These are phyloP conservation scores for Ceratotherium simum DNA, from an alignment of 2,113 vertebrate species.

Conservation along the genomic window DNA sequence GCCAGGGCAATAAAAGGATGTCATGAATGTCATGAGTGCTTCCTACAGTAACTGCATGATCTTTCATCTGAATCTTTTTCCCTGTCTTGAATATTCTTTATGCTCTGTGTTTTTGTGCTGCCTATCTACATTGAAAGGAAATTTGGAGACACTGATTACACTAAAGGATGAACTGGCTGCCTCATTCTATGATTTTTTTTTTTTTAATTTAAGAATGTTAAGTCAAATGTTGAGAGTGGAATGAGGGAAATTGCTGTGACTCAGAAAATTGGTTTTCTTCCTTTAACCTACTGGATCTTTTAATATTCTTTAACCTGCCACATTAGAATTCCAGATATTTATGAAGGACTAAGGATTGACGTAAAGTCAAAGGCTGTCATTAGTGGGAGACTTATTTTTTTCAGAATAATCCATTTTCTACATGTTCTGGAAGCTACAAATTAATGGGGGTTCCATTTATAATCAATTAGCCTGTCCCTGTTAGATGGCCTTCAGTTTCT, in stretches of 20 bases:
- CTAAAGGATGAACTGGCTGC: too few relatives aligned
- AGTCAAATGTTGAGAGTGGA: not conserved
- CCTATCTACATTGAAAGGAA: not conserved
- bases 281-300: not conserved
- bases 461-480: not conserved
- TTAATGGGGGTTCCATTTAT: fast-evolving
- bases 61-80: not conserved
- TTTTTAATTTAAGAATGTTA: not conserved
- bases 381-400: too few relatives aligned
- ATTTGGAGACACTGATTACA: not conserved
- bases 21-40: not conserved
- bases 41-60: fast-evolving
- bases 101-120: not conserved
- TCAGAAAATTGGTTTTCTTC: not conserved
- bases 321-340: not conserved
- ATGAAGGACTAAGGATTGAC: fast-evolving
- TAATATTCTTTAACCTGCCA: not conserved
- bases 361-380: not conserved
- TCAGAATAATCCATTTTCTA: not conserved
- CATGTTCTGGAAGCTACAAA: not conserved
- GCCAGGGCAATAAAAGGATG: not conserved
- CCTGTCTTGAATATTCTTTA: not conserved
- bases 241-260: fast-evolving
- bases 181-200: not conserved
- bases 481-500: too few relatives aligned